Percentiles rank a stretch among this genome's conserved stretches.
Conservation (phyloP, 2,888 invertebrate genomes). For the Apodemia duryi region DNA sequence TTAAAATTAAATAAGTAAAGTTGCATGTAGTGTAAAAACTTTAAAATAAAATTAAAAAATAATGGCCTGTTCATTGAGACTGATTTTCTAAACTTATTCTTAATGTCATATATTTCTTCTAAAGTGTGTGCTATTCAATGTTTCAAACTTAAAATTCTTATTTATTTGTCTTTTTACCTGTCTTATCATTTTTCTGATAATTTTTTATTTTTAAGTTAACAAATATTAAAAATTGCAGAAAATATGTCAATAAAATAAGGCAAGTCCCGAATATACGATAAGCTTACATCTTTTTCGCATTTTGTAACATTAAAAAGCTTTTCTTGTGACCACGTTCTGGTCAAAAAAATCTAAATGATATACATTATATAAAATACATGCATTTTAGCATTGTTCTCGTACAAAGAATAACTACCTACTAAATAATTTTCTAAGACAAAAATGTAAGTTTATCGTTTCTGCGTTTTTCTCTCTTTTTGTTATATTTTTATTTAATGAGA, state of each 20-base stretch:
- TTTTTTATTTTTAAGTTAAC: background rate
- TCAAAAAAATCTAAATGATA: background rate
- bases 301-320: background rate
- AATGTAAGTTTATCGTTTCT: background rate
- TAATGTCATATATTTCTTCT: constrained; percentile 42
- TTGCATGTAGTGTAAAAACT: constrained; percentile 18
- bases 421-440: background rate
- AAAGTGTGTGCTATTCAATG: constrained; percentile 20
- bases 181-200: background rate
- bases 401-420: too few species aligned
- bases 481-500: background rate
- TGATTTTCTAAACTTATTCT: constrained; percentile 75
- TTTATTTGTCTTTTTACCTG: background rate
- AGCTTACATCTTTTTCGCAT: background rate
- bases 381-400: too few species aligned
- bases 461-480: background rate
- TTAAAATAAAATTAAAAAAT: constrained; percentile 42
- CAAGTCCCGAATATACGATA: background rate
- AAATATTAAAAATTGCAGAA: too few species aligned
- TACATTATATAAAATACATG: background rate
- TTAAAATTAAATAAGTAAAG: constrained; percentile 5
- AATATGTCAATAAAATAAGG: background rate
- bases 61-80: constrained; percentile 77
- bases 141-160: constrained; percentile 9
- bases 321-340: background rate